A percentile compares a stretch with the other conserved stretches of the same genome.
Evolutionary conservation across 2,113 vertebrate genomes (phyloP).

Genomic region (Camelus dromedarius): DNA sequence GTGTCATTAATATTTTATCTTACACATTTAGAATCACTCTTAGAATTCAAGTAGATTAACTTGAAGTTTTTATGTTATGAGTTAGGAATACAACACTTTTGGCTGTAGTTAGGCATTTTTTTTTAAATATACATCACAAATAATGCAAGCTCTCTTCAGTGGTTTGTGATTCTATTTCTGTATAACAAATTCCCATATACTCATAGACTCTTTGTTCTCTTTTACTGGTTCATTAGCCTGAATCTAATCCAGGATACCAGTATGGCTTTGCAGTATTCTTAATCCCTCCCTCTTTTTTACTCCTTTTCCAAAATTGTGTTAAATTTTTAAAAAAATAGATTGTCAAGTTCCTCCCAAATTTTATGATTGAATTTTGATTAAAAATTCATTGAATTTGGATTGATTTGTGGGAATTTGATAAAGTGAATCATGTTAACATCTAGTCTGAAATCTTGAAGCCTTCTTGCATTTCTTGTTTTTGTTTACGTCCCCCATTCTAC

Average conservation of each 20-base stretch:
- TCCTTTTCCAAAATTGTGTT: background rate
- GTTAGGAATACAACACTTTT: background rate
- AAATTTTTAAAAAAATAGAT: background rate
- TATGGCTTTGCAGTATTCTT: background rate
- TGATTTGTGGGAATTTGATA: background rate
- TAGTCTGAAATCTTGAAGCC: background rate
- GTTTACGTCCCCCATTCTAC: background rate
- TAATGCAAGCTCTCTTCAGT: background rate
- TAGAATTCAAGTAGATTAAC: background rate
- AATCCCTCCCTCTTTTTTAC: background rate
- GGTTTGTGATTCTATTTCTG: background rate
- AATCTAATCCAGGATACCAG: background rate
- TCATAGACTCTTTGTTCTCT: background rate
- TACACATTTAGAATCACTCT: background rate
- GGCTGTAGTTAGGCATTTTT: background rate
- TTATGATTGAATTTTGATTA: background rate
- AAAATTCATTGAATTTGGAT: background rate
- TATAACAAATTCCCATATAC: background rate
- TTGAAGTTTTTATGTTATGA: background rate
- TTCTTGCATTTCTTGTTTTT: background rate
- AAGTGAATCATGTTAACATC: background rate
- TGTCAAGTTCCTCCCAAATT: background rate
- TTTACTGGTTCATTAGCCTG: background rate
- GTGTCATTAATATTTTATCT: background rate
- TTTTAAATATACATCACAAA: background rate